Evolutionary conservation across 2,888 invertebrate species (phyloP).

Genomic region (Dicyrtomina minuta): DNA sequence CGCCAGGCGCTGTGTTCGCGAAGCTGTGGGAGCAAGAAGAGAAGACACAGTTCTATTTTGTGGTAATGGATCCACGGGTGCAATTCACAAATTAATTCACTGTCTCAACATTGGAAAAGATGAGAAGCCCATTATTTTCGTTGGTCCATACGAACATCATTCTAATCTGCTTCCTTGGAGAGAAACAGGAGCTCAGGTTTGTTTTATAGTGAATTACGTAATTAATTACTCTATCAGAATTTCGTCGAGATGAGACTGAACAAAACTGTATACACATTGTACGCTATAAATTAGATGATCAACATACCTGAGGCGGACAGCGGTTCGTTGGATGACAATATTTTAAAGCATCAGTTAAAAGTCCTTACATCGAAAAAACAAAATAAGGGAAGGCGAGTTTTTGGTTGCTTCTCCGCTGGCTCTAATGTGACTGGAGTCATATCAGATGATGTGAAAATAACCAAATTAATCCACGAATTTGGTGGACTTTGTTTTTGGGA

Average conservation of each 20-base stretch:
- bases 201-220: too few relatives aligned
- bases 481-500: conserved; percentile 87
- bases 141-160: conserved; percentile 74
- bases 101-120: conserved; percentile 16
- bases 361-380: conserved; percentile 14
- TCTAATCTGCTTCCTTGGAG: conserved; percentile 79
- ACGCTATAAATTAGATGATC: conserved; percentile 28
- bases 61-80: conserved; percentile 71
- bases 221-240: too few relatives aligned
- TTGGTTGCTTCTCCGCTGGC: conserved; percentile 83
- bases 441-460: conserved; percentile 78
- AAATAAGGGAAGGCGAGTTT: conserved; percentile 64
- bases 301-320: conserved; percentile 34
- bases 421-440: conserved; percentile 88
- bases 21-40: conserved; percentile 74
- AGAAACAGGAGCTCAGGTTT: conserved; percentile 64
- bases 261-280: background rate
- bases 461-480: conserved; percentile 75
- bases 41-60: conserved; percentile 76
- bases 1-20: conserved; percentile 73
- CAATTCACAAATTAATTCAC: conserved; percentile 73
- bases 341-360: conserved; percentile 27
- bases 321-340: conserved; percentile 37
- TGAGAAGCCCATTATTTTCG: conserved; percentile 64
- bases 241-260: too few relatives aligned